Evolutionary conservation across 2,797 vertebrate genomes (phyloP), one percentile per base, ranked within the genome.

Genomic region (Periparus ater): DNA sequence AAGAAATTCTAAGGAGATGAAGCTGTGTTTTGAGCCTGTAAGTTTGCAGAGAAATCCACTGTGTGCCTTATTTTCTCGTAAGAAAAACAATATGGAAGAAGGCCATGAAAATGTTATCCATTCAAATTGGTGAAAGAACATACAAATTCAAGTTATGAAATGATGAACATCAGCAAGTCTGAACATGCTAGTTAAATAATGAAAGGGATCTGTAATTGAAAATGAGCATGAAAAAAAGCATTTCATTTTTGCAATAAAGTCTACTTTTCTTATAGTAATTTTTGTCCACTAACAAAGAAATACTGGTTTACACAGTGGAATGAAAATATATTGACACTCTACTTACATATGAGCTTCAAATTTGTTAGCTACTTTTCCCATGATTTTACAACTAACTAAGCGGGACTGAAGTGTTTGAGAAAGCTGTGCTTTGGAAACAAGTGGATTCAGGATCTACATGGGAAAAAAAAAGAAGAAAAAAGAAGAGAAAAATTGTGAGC

Each of bases 301-400:
- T n/a, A 57, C 36, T 66, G 42, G 27, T 85, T 38, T 51, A 85
- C 61, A 83, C 36, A n/a, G 42, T 83, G 44, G 32, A 78, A 94
- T 65, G 8, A 91, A 95, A 96, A 93, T 22, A 54, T 63, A 95
- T 23, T 55, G 53, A 80, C 23, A 85, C 77, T 81, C 29, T 97
- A 98, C 99, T 99, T 97, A 99, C 99, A 97, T 97, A 92, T 98
- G 98, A 92, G 97, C 97, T 96, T 99, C 99, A 97, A 99, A 99
- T 97, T 99, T 99, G 96, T 98, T 98, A 96, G 98, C 98, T 83
- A 99, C 97, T 97, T 98, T 99, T 92, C 99, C 99, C 95, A 99
- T 97, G 96, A 99, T 99, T 91, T 98, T 99, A 97, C 99, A 99
- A 97, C 98, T 99, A 95, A 98, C 98, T 96, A 99, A 97, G 74